Evolutionary conservation across 64 coral and sea anemone genomes (phyloP).

Genomic region (Montipora foliosa): DNA sequence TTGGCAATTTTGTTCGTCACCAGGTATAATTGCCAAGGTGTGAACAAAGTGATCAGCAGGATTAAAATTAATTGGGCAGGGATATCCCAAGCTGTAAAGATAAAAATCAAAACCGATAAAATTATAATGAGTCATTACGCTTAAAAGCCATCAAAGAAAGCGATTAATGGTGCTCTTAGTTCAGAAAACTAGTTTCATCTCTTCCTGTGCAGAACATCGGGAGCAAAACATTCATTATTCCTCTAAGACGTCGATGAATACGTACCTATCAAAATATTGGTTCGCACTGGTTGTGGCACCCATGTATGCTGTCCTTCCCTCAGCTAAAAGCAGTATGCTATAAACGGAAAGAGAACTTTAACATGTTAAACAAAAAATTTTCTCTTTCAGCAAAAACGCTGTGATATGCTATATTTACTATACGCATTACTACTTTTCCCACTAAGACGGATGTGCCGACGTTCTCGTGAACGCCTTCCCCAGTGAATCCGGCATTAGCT

Average conservation of each 20-base stretch:
- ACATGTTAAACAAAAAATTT: too few species aligned
- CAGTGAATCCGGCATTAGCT: too few species aligned
- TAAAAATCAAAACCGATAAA: background rate
- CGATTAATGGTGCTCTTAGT: too few species aligned
- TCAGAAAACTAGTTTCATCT: too few species aligned
- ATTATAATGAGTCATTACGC: background rate
- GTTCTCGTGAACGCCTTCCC: too few species aligned
- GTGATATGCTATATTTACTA: too few species aligned
- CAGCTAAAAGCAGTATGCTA: slow-evolving; percentile 69
- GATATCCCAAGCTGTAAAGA: slow-evolving; percentile 42
- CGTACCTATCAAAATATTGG: slow-evolving; percentile 56
- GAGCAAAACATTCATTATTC: background rate
- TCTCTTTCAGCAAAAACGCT: too few species aligned
- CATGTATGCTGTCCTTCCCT: slow-evolving; percentile 72
- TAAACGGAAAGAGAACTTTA: background rate
- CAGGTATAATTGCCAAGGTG: slow-evolving; percentile 55
- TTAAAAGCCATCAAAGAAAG: background rate
- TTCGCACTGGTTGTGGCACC: slow-evolving; percentile 54
- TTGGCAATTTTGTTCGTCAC: slow-evolving; percentile 48
- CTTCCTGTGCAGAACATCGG: too few species aligned
- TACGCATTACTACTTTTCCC: too few species aligned
- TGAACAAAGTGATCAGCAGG: slow-evolving; percentile 77
- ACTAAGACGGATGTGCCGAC: too few species aligned
- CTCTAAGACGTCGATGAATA: background rate
- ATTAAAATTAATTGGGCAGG: slow-evolving; percentile 60